Percentiles rank a stretch among this genome's conserved stretches.
Conservation (phyloP, 2,797 vertebrate genomes). For the Setipinna tenuifilis region DNA sequence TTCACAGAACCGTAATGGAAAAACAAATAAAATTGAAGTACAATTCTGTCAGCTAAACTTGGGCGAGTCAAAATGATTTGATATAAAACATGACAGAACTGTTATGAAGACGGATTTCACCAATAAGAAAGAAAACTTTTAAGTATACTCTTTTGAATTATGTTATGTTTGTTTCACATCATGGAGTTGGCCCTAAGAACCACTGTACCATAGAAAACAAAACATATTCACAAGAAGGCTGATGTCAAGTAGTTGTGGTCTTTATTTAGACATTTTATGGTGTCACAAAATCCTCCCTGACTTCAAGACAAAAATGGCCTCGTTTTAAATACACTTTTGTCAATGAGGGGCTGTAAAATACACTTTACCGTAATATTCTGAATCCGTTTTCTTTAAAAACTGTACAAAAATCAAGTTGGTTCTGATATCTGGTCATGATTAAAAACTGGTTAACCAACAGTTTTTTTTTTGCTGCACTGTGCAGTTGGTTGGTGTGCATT, state of each 20-base stretch:
- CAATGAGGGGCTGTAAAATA: conserved; percentile 53
- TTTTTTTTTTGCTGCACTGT: not conserved
- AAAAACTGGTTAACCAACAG: conserved; percentile 56
- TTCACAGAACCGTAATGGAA: too few species aligned
- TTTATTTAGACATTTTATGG: conserved; percentile 70
- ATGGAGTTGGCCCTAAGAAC: too few species aligned
- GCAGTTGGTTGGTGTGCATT: not conserved
- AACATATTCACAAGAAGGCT: not conserved
- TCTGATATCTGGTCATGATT: conserved; percentile 31
- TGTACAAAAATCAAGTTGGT: conserved; percentile 69
- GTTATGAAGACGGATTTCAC: too few species aligned
- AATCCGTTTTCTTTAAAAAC: conserved; percentile 64
- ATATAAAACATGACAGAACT: too few species aligned
- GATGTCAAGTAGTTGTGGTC: not conserved
- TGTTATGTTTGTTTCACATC: too few species aligned
- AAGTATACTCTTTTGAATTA: too few species aligned
- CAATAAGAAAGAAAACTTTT: too few species aligned
- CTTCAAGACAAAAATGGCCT: conserved; percentile 71
- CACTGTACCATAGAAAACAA: too few species aligned
- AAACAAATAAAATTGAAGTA: too few species aligned
- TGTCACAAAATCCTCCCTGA: conserved; percentile 76
- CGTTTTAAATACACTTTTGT: conserved; percentile 59
- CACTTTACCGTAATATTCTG: conserved; percentile 57
- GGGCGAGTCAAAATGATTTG: too few species aligned
- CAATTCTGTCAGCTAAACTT: too few species aligned